These are phyloP conservation scores for Netelia melanura DNA, from an alignment of 2,888 invertebrate species.

Conservation along the genomic window DNA sequence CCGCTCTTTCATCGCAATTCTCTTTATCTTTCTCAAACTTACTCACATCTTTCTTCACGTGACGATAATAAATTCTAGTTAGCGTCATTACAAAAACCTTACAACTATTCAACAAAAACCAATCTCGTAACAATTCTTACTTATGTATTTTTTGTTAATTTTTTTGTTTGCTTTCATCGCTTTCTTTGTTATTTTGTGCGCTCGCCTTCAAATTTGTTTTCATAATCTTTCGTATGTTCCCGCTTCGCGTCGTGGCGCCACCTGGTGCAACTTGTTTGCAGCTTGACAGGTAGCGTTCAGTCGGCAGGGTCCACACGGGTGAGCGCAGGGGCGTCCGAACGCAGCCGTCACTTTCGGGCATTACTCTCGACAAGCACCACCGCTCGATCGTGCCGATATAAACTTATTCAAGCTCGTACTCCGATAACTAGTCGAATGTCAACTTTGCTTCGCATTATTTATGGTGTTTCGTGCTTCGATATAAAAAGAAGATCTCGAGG, in stretches of 20 bases:
- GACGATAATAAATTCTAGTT: conserved; percentile 80
- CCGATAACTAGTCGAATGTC: conserved; percentile 18
- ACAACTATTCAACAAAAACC: conserved; percentile 84
- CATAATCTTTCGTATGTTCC: not conserved
- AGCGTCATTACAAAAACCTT: conserved; percentile 83
- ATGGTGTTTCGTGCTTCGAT: conserved; percentile 4
- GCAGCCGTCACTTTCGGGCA: conserved; percentile 14
- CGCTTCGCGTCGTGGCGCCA: not conserved
- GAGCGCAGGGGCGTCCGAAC: not conserved
- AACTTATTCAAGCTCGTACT: conserved; percentile 38
- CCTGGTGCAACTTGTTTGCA: not conserved
- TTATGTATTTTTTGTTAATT: conserved; percentile 64
- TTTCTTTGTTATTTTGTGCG: conserved; percentile 51
- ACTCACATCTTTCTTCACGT: conserved; percentile 55
- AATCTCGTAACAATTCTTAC: conserved; percentile 81
- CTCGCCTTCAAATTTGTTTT: not conserved
- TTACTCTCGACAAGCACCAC: conserved; percentile 6
- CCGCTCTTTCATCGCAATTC: conserved; percentile 40
- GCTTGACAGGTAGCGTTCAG: not conserved
- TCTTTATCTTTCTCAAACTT: conserved; percentile 47
- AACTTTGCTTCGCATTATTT: conserved; percentile 6
- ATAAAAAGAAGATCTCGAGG: conserved; percentile 17
- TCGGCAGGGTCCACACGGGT: not conserved
- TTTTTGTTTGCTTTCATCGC: conserved; percentile 40
- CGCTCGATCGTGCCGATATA: not conserved